phyloP scores from a whole-genome alignment of 1,140 invertebrate genomes.

The Nomia melanderi region DNA sequence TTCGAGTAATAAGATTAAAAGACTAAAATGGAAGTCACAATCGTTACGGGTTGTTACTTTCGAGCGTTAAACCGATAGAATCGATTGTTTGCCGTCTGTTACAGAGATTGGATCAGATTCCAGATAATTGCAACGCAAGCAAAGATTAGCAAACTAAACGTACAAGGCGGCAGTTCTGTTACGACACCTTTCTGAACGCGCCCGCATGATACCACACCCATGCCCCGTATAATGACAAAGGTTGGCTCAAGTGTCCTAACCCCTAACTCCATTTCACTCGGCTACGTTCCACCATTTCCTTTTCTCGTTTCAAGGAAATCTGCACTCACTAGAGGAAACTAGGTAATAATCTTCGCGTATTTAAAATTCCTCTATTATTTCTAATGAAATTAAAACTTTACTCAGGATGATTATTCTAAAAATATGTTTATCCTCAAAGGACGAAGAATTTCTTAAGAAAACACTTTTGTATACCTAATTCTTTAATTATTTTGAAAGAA shows the following conservation, averaged over 20 bases:
- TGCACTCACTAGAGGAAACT: neutral
- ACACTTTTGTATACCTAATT: no score
- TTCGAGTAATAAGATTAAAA: no score
- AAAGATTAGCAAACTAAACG: conserved; percentile 1
- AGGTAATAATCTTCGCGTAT: neutral
- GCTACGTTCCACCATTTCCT: neutral
- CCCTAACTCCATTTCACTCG: neutral
- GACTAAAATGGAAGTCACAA: neutral
- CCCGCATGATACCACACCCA: neutral
- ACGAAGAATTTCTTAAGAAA: no score
- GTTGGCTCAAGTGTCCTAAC: neutral
- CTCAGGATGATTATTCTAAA: no score
- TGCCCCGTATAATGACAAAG: conserved; percentile 1
- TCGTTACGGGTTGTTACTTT: neutral
- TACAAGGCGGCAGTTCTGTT: neutral
- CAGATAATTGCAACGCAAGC: neutral
- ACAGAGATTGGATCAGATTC: neutral
- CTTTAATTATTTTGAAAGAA: no score
- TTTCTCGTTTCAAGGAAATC: neutral
- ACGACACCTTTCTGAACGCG: neutral
- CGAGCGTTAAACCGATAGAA: neutral
- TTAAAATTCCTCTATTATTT: no score
- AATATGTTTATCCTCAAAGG: no score
- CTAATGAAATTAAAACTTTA: no score
- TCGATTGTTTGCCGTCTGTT: neutral